phyloP scores from a whole-genome alignment of 2,888 invertebrate genomes.

The Drosophila merina region DNA sequence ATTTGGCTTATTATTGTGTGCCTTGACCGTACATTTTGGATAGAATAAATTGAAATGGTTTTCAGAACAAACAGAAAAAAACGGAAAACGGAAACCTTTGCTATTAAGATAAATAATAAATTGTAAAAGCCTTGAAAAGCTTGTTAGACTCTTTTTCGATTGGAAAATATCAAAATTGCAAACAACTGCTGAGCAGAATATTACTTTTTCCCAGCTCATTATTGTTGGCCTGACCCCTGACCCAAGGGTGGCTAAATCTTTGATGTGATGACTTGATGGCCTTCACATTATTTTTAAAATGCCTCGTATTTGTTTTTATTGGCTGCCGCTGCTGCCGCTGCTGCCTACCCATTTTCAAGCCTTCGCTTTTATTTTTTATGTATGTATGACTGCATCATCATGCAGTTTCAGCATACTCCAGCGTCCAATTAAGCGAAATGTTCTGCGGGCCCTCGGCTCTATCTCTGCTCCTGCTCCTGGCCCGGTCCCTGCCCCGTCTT shows the following conservation, averaged over 20 bases:
- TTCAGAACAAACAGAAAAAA: neutral
- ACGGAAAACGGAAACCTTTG: neutral
- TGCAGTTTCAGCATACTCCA: conserved; percentile 74
- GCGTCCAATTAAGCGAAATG: conserved; percentile 78
- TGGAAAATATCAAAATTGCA: conserved; percentile 1
- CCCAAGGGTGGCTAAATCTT: conserved; percentile 26
- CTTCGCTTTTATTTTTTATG: conserved; percentile 44
- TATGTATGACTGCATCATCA: conserved; percentile 69
- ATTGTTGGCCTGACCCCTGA: conserved; percentile 5
- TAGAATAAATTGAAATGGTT: conserved; percentile 1
- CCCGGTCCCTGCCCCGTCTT: neutral
- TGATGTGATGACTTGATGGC: conserved; percentile 33
- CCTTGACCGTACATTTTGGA: conserved; percentile 4
- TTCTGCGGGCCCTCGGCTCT: conserved; percentile 42
- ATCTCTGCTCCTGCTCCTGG: conserved; percentile 18
- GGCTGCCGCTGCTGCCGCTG: conserved; percentile 28
- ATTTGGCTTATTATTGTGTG: conserved; percentile 9
- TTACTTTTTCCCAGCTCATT: conserved; percentile 19
- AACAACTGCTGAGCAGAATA: neutral
- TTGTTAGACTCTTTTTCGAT: neutral
- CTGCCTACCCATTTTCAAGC: conserved; percentile 13
- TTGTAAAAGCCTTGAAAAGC: neutral
- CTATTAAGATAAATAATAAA: neutral
- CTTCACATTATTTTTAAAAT: conserved; percentile 76
- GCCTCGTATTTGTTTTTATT: conserved; percentile 76